Base-by-base conservation (phyloP, 2,113 vertebrate genomes). In the Microcebus tavaratra region DNA sequence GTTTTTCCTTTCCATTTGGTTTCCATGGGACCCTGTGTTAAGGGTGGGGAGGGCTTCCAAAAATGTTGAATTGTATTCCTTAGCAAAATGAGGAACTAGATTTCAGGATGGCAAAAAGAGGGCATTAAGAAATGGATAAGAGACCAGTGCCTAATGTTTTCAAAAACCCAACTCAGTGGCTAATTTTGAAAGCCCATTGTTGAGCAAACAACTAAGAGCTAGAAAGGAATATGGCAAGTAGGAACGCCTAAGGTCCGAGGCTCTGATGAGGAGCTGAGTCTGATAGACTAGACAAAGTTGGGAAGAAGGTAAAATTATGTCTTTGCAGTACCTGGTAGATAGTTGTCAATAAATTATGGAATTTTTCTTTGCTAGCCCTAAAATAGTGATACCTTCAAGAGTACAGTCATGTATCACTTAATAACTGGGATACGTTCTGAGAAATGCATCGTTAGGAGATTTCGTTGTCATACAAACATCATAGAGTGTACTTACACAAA, bases 11-110 rank as follows among this genome's bases (percentile, higher is more conserved):
- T 82, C 82, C 88, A 7, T 76, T 76, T 88, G 50, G 93, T 97
- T 96, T 97, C 96, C 96, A 95, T 94, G 95, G 93, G 65, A 78
- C 65, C 63, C 42, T 93, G 57, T 42, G 1, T 53, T 86, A 34
- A 50, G 83, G 68, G 8, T 2, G 13, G 81, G 25, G n/a, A 86
- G 68, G 10, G 10, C 80, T 88, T 91, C 79, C 83, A 87, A 94
- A 81, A 90, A 20, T 21, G 82, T 73, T 21, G 67, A 90, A 39
- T 68, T 76, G 6, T 80, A 48, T 78, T 96, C 50, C 76, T 78
- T 85, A 89, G 61, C 39, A 92, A 96, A 96, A 80, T 57, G 85
- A 53, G 39, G 31, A 82, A 57, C 53, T 11, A 31, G 50, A 80
- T 89, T 93, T 90, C 63, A 97, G 48, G 45, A 63, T 94, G 29